A percentile compares a stretch with the other conserved stretches of the same genome.
phyloP scores from a whole-genome alignment of 2,113 vertebrate genomes.

The Spheniscus mendiculus region DNA sequence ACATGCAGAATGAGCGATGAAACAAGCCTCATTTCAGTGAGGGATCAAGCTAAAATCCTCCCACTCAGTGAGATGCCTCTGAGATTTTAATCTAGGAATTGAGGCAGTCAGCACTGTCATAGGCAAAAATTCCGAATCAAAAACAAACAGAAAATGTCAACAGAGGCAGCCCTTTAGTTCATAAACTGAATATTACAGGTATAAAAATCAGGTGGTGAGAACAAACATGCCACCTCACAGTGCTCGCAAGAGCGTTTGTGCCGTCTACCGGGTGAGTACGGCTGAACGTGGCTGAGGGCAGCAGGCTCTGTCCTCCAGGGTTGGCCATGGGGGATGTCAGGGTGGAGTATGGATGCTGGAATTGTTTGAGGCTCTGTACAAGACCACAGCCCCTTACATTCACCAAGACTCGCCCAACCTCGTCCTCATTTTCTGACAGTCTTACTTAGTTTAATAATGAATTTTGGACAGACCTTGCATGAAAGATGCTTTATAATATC shows the following conservation, averaged over 20 bases:
- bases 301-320: not conserved
- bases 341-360: not conserved
- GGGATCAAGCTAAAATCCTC: not conserved
- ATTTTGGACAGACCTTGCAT: not conserved
- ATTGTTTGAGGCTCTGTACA: not conserved
- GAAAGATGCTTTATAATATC: conserved; percentile 29
- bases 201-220: not conserved
- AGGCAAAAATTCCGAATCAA: not conserved
- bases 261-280: accelerated
- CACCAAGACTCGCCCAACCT: not conserved
- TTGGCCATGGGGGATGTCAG: accelerated
- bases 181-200: not conserved
- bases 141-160: not conserved
- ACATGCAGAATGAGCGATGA: not conserved
- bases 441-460: not conserved
- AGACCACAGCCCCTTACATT: not conserved
- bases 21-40: not conserved
- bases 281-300: accelerated
- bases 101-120: not conserved
- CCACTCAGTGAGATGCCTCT: not conserved
- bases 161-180: not conserved
- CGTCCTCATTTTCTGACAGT: not conserved
- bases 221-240: not conserved
- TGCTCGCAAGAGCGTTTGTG: not conserved
- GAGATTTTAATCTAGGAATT: not conserved